Base-by-base conservation (phyloP, 1,140 invertebrate species). In the Colletes gigas region DNA sequence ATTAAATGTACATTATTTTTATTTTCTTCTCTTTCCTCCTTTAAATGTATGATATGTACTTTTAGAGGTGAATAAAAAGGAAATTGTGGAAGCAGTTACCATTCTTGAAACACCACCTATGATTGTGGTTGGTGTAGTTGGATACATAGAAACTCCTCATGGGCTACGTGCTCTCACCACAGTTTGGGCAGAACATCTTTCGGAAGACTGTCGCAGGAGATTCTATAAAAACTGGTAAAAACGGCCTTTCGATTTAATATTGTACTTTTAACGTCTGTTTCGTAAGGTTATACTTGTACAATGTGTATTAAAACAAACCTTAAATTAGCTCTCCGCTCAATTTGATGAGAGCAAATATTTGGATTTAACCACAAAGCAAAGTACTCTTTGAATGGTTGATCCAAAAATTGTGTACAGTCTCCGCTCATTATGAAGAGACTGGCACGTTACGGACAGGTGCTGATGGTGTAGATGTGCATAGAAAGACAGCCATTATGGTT, bases 221-320 rank as follows among this genome's bases (percentile, higher is more conserved):
- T 99, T 99, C 95, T 99, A 99, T 95, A 99, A 99, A 95, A 99
- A 99, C 94, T 99, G 99, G 99, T 99, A 96, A 95, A 93, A 79
- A 62, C 60, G 63, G 54, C 14, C 0, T 65, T 15, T 52, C 8
- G 14, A 8, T 57, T 50, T 44, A 21, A 39, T 41, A 4, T 8
- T 66, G 14, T 59, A 15, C 44, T 3, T 9, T 57, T 19, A 1
- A 14, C 6, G 5, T 41, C 39, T 19, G 39, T 12, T 59, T 2
- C 0, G 12, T 30, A 44, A 60, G 39, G 14, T 73, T 72, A 52
- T 44, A 39, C 77, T 30, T 66, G 17, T 30, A n/a, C 12, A 71
- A 17, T 17, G 9, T 3, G 6, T 85, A 84, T 30, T 83, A 81
- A 86, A 86, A 14, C 41, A 0, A 65, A 68, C 44, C 17, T 12